Base-by-base conservation (phyloP, 2,797 vertebrate species). In the Pipistrellus pygmaeus region DNA sequence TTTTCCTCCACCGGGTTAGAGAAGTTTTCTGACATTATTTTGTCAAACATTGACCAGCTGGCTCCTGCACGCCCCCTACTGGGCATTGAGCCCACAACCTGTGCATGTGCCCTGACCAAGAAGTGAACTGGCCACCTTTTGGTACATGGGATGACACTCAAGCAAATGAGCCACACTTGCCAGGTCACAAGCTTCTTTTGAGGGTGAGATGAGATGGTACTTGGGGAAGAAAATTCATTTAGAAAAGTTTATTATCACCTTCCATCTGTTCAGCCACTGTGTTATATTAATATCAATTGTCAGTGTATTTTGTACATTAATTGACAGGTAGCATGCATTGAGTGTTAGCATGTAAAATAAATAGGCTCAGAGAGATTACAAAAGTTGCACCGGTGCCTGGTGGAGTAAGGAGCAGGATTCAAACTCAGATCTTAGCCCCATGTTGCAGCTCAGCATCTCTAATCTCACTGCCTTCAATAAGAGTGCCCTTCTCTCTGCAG, bases 401-500 rank as follows among this genome's bases (percentile, higher is more conserved):
- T 21, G 35, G 57, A 55, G 17, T 8, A 13, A 32, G 23, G 25
- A 71, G 21, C 21, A 62, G 51, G 62, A 82, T 85, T 21, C 23
- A 48, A 68, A 81, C 17, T 44, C 78, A 85, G 25, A 57, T 64
- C 32, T 5, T 8, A 85, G 21, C 21, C n/a, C 0, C 4, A 4
- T 25, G 5, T 62, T 64, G 66, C 23, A 35, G 6, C 60, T 78
- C 82, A 20, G n/a, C 35, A 85, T 62, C 60, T 62, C 5, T 62
- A 62, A 62, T 13, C 60, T 62, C 60, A 62, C 60, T 30, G 60
- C 57, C 57, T 83, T 60, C 23, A 60, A 27, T 4, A 60, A 72
- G 18, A 0, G 0, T 5, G 6, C 53, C 69, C 64, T 68, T 27
- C 72, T 96, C 0, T 94, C 93, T 57, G 21, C 93, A 99, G 99